Base-by-base conservation (phyloP, 2,113 vertebrate genomes). In the Garra rufa region DNA sequence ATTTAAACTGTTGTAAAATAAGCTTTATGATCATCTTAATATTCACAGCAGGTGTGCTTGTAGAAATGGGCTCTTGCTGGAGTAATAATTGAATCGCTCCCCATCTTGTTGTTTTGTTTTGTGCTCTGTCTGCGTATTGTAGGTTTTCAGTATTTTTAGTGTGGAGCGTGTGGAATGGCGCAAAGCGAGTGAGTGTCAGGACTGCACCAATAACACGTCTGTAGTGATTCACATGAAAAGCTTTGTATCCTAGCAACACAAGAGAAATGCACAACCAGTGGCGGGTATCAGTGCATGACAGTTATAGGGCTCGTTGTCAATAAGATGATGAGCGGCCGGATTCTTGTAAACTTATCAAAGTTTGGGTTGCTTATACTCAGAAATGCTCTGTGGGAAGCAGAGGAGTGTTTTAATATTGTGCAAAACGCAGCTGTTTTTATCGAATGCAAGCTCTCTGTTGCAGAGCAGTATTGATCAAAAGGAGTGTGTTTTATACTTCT, bases 211-310 rank as follows among this genome's bases (percentile, higher is more conserved):
- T 90, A 88, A 89, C 87, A 88, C 77, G 61, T 91, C 90, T 88
- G 67, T 44, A 52, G 76, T 87, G 84, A 91, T 85, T 87, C 91
- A 86, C 80, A 71, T 87, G 79, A 77, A 88, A 92, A 89, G 85
- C 88, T 91, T 85, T 83, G 92, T 93, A 88, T 89, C 93, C 90
- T 91, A 91, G 93, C 92, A 94, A 93, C 92, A 78, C 44, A 85
- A 65, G 86, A 88, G 88, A 89, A 89, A 88, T 69, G 61, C 52
- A 19, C 52, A 34, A 83, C 75, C 52, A 55, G 70, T 73, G n/a
- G 14, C 76, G 82, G 83, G 78, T 85, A 81, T 84, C 61, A 73
- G 52, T 85, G 86, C 69, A 75, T 69, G 43, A 76, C 81, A 87
- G 86, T 88, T 86, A 85, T 34, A 85, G 65, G 79, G 17, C 48